Percentiles rank a stretch among this genome's conserved stretches.
phyloP scores from a whole-genome alignment of 2,797 vertebrate species.

The Distichodus sexfasciatus region DNA sequence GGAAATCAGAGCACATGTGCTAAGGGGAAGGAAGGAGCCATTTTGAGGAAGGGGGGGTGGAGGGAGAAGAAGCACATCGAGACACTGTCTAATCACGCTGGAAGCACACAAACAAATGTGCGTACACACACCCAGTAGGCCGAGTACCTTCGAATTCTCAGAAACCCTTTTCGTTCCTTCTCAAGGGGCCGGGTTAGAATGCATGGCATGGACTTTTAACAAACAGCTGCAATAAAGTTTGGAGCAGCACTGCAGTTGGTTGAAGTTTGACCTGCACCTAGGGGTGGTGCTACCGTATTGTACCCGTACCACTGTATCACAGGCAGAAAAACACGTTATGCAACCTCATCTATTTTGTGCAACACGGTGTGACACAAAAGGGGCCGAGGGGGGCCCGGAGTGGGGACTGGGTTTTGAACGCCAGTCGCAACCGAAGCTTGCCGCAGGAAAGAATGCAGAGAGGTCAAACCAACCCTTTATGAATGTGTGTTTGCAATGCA shows the following conservation, averaged over 20 bases:
- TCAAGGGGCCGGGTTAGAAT: neutral
- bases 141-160: neutral
- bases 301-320: slow-evolving; percentile 20
- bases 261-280: slow-evolving; percentile 9
- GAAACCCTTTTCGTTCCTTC: neutral
- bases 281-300: slow-evolving; percentile 6
- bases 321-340: slow-evolving; percentile 70
- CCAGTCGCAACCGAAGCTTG: neutral
- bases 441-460: neutral
- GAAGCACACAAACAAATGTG: neutral
- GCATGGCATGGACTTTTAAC: neutral
- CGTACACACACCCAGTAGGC: neutral
- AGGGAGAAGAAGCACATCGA: slow-evolving; percentile 21
- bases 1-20: slow-evolving; percentile 61
- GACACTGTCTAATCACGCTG: neutral
- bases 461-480: neutral
- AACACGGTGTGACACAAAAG: slow-evolving; percentile 58
- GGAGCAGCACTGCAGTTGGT: neutral
- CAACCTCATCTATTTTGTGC: slow-evolving; percentile 55
- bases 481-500: slow-evolving; percentile 10
- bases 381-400: slow-evolving; percentile 28
- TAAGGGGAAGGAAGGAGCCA: slow-evolving; percentile 8
- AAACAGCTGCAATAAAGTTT: neutral
- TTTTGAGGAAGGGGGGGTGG: slow-evolving; percentile 15
- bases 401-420: slow-evolving; percentile 13